phyloP scores from a whole-genome alignment of 2,888 invertebrate genomes.

The Sarcophaga carnaria region DNA sequence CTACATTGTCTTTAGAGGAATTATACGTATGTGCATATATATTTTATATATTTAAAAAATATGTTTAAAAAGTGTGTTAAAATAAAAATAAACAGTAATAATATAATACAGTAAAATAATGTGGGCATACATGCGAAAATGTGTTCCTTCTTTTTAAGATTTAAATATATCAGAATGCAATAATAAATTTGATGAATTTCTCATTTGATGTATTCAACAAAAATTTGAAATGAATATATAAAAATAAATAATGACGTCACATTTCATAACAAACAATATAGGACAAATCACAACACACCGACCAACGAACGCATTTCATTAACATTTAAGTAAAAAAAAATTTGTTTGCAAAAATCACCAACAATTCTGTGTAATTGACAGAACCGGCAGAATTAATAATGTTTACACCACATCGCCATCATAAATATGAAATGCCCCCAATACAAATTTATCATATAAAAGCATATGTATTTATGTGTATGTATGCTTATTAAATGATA shows the following conservation, averaged over 20 bases:
- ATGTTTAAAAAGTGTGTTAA: not conserved
- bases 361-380: conserved; percentile 11
- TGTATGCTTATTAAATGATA: not conserved
- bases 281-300: not conserved
- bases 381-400: not conserved
- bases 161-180: not conserved
- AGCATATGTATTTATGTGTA: not conserved
- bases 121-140: not conserved
- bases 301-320: conserved; percentile 37
- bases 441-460: not conserved
- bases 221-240: conserved; percentile 39
- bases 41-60: not conserved
- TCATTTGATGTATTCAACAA: conserved; percentile 15
- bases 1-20: not conserved
- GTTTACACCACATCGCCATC: not conserved
- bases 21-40: not conserved
- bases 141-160: no score
- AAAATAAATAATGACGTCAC: conserved; percentile 41
- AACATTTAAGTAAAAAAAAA: conserved; percentile 23
- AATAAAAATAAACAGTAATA: not conserved
- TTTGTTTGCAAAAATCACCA: conserved; percentile 9
- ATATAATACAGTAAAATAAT: not conserved
- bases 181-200: conserved; percentile 12
- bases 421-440: conserved; percentile 20
- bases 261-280: conserved; percentile 12